These are phyloP conservation scores for Seira musarum DNA, from an alignment of 2,888 invertebrate genomes.

Conservation along the genomic window DNA sequence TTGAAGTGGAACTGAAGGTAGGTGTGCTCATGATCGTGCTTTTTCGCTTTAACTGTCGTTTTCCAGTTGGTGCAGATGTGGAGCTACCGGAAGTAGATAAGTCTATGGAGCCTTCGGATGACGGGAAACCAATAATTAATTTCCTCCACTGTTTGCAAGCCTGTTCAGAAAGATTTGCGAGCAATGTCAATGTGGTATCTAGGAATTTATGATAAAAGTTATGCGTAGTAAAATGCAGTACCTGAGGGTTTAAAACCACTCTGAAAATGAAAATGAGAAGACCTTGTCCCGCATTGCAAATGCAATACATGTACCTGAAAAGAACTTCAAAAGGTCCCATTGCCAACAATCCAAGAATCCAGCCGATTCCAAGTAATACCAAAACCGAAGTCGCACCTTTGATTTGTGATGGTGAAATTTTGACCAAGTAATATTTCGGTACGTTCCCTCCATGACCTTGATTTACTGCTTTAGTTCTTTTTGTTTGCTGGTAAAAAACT, in stretches of 20 bases:
- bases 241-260: conserved; percentile 66
- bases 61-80: conserved; percentile 24
- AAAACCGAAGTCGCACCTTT: conserved; percentile 67
- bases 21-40: conserved; percentile 54
- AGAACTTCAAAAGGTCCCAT: conserved; percentile 67
- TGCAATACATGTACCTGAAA: conserved; percentile 64
- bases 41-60: conserved; percentile 18
- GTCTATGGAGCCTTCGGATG: conserved; percentile 37
- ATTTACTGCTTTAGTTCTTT: conserved; percentile 32
- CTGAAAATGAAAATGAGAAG: conserved; percentile 67
- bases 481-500: conserved; percentile 71
- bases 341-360: conserved; percentile 67
- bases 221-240: conserved; percentile 21
- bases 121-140: conserved; percentile 53
- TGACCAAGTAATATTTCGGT: conserved; percentile 34
- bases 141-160: conserved; percentile 65
- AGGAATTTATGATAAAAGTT: too few species aligned
- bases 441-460: not conserved
- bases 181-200: too few species aligned
- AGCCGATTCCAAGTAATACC: conserved; percentile 67
- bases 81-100: conserved; percentile 39
- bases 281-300: conserved; percentile 68
- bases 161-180: too few species aligned
- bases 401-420: conserved; percentile 66
- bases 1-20: conserved; percentile 59